Base-by-base conservation (phyloP, 2,797 vertebrate species). In the Ara ararauna region DNA sequence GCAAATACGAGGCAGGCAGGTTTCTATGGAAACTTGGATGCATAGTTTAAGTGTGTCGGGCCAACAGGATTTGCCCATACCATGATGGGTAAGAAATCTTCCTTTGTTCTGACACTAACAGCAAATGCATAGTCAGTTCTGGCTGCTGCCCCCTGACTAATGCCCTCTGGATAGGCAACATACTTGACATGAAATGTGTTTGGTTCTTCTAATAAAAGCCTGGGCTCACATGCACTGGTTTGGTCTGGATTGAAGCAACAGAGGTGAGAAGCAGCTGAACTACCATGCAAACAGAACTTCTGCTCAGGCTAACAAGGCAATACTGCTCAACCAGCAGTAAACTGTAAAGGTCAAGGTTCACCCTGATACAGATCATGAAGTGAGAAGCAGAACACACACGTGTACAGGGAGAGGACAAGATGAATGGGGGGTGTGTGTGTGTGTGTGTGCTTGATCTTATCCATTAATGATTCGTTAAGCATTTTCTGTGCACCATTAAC, bases 21-120 rank as follows among this genome's bases (percentile, higher is more conserved):
- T 90, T 96, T 96, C 93, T 85, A 95, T 96, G 95, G 93, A 93
- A 91, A 95, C 92, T 88, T 91, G 78, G 84, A 93, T 51, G 86
- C 87, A 58, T 5, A 62, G 89, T 13, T 94, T 53, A 58, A 84
- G 74, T 4, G 20, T 1, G 82, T 95, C 91, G 82, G 81, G 94
- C 89, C 90, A 85, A 87, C 38, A 47, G 58, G 83, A 88, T 90
- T 75, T 94, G 89, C 71, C 94, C 88, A 82, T 85, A 84, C 64
- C 92, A 85, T 20, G 88, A 90, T 89, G 83, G 93, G 45, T 71
- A 96, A 90, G 90, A 95, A 94, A 76, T 60, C 93, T 84, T 54
- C 72, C 84, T 95, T 96, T 96, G 95, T 96, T 96, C 86, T 60
- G 81, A 22, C 47, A 11, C 66, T 7, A 54, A 32, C 1, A 85